Evolutionary conservation across 2,797 vertebrate genomes (phyloP), one percentile per base, ranked within the genome.

Genomic region (Remorina albescens): DNA sequence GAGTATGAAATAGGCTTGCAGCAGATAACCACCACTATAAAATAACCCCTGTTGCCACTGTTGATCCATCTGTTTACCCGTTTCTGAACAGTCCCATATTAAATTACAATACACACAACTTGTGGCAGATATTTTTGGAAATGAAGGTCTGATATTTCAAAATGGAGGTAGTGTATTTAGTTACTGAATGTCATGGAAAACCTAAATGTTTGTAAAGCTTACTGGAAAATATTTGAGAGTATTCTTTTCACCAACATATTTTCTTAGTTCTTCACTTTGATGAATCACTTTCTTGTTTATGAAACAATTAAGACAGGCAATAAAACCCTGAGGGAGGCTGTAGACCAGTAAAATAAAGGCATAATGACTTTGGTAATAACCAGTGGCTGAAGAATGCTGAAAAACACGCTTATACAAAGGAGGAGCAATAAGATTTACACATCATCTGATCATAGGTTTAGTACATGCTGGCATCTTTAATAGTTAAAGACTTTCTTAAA

Each of bases 31-130:
- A 39, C 55, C 64, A 1, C 18, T 47, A 30, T 49, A 62, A 23
- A 3, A 54, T 69, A 72, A 78, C 78, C 59, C 67, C 63, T 70
- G 21, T 59, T 34, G 63, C n/a, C 8, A 25, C 64, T 59, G 58
- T 63, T 39, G 51, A 41, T 62, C 70, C 70, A 84, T 78, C 71
- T 75, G 82, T 44, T 74, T 54, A 49, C 58, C 69, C 30, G 18
- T 62, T 66, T 65, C 15, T 18, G 41, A 55, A 54, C 66, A 77
- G 78, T 72, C 74, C 74, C 55, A 53, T 1, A 55, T 50, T 51
- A 56, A 69, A 39, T 59, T 37, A 9, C 44, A 56, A 65, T 65
- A 49, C 37, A 12, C 53, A 51, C 37, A 9, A 23, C 30, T 58
- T 50, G 26, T 5, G 15, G 16, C 28, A 41, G 51, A 69, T 58